Evolutionary conservation across 1,140 invertebrate genomes (phyloP).

Genomic region (Anthonomus grandis): DNA sequence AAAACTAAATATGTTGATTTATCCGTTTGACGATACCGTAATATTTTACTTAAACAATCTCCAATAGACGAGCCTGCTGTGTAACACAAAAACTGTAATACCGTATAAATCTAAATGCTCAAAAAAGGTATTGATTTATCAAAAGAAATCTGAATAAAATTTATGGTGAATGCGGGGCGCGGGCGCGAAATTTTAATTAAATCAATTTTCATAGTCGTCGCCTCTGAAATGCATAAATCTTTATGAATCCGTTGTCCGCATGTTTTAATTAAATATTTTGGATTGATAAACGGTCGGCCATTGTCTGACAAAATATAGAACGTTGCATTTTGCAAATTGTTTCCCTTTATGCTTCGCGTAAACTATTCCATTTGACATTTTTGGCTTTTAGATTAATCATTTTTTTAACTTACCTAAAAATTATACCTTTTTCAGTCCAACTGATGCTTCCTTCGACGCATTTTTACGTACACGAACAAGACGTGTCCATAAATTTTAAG

Average conservation of each 20-base stretch:
- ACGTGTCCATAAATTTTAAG: conserved; percentile 19
- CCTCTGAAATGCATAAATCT: conserved; percentile 46
- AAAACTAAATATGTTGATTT: no score
- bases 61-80: no score
- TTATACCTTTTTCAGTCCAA: conserved; percentile 18
- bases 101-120: no score
- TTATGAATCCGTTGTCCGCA: conserved; percentile 47
- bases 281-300: conserved; percentile 45
- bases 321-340: conserved; percentile 40
- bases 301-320: conserved; percentile 45
- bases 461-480: conserved; percentile 26
- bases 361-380: no score
- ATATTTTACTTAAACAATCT: no score
- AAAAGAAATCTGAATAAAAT: conserved; percentile 19
- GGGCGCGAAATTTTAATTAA: conserved; percentile 47
- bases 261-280: conserved; percentile 49
- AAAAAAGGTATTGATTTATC: no score
- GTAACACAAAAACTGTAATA: no score
- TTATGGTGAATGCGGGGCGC: conserved; percentile 28
- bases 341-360: no score
- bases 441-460: conserved; percentile 25
- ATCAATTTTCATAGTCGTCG: conserved; percentile 44
- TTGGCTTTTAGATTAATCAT: no score
- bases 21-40: no score
- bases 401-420: conserved; percentile 20